These are phyloP conservation scores for Zapornia atra DNA, from an alignment of 2,113 vertebrate genomes.

Conservation along the genomic window DNA sequence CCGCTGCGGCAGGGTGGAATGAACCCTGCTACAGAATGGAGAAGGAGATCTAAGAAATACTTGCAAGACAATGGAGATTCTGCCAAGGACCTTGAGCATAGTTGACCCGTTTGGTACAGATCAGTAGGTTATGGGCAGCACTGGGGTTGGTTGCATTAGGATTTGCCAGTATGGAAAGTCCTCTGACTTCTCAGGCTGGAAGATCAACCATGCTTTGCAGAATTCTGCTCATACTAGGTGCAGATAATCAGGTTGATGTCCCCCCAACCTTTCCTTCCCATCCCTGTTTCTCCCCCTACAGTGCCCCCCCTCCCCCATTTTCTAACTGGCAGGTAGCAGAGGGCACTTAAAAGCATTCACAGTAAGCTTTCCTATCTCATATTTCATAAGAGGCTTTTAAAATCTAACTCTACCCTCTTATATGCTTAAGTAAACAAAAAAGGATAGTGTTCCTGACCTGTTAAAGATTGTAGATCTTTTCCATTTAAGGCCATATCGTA, in stretches of 20 bases:
- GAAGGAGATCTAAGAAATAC: background rate
- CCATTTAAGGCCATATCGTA: slow-evolving; percentile 56
- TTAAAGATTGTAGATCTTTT: slow-evolving; percentile 18
- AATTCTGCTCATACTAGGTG: background rate
- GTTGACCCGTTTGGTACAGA: background rate
- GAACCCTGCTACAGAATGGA: background rate
- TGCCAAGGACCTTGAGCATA: background rate
- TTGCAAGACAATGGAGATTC: background rate
- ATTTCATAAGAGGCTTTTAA: background rate
- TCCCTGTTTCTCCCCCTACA: fast-evolving
- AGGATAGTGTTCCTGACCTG: slow-evolving; percentile 25
- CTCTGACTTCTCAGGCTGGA: background rate
- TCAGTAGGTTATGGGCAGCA: background rate
- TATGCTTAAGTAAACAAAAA: slow-evolving; percentile 46
- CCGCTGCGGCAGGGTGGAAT: background rate
- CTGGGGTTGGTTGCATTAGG: background rate
- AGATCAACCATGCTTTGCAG: background rate
- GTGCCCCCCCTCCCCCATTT: background rate
- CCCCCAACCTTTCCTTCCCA: no score
- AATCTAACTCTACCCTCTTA: slow-evolving; percentile 7
- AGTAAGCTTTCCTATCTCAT: background rate
- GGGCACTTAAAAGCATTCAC: background rate
- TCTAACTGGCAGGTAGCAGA: background rate
- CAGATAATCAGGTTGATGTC: background rate
- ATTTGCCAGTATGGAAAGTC: background rate